Conservation (phyloP, 2,888 invertebrate genomes). For the Camptogramma bilineatum region DNA sequence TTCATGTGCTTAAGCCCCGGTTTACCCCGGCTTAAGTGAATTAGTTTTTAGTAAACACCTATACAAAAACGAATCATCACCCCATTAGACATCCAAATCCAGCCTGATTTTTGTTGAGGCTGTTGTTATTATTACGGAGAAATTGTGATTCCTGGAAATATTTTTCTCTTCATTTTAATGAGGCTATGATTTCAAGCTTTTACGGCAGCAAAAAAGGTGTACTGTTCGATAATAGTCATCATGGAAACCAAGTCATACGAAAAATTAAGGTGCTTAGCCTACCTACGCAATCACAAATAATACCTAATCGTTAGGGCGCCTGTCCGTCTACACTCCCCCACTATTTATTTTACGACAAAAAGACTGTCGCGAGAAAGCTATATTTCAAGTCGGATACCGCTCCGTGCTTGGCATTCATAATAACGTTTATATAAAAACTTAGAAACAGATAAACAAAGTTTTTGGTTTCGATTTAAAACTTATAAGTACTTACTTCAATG, state of each 20-base stretch:
- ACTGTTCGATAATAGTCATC: not conserved
- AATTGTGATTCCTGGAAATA: too few relatives aligned
- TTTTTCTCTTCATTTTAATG: too few relatives aligned
- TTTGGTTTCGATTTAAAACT: conserved; percentile 25
- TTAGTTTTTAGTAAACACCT: not conserved
- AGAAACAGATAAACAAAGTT: conserved; percentile 41
- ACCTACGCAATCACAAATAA: conserved; percentile 36
- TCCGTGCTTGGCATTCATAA: conserved; percentile 43
- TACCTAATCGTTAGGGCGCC: conserved; percentile 38
- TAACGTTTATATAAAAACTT: conserved; percentile 44
- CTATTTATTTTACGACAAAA: conserved; percentile 42
- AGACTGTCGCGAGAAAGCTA: conserved; percentile 30
- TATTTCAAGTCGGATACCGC: conserved; percentile 39
- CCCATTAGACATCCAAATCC: too few relatives aligned
- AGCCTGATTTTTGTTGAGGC: too few relatives aligned
- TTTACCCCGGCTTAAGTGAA: not conserved
- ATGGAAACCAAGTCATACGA: not conserved
- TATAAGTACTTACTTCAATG: not conserved
- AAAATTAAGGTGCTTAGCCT: conserved; percentile 38
- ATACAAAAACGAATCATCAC: not conserved
- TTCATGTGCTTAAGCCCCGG: not conserved
- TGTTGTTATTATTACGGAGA: too few relatives aligned
- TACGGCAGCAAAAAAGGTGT: too few relatives aligned
- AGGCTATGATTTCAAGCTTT: too few relatives aligned
- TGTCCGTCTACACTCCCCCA: conserved; percentile 35